Conservation (phyloP, 1,140 invertebrate species). For the Sycophila sp. region DNA sequence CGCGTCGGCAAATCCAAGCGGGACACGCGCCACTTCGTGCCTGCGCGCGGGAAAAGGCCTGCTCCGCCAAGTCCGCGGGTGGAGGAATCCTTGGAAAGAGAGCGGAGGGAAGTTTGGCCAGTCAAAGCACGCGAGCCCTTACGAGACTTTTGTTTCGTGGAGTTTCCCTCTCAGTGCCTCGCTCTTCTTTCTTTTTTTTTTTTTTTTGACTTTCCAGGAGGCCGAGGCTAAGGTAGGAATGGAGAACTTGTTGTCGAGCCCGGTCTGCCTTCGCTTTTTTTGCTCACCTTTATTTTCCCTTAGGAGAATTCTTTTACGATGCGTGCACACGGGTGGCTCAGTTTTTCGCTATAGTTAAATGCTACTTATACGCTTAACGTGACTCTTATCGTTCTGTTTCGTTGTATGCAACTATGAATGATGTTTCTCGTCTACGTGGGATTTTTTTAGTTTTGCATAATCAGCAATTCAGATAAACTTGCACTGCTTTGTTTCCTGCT, state of each 20-base stretch:
- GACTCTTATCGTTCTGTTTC: conserved; percentile 20
- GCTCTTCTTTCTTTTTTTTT: no score
- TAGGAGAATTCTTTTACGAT: conserved; percentile 19
- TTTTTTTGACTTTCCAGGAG: no score
- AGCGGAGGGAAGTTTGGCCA: conserved; percentile 15
- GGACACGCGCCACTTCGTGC: neutral
- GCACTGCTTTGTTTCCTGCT: no score
- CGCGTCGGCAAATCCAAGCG: conserved; percentile 21
- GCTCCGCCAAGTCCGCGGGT: neutral
- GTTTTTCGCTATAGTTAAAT: neutral
- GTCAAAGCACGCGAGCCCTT: conserved; percentile 28
- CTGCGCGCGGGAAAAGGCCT: neutral
- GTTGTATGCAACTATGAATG: neutral
- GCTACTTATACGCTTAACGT: neutral
- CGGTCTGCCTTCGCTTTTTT: neutral
- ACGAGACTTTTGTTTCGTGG: conserved; percentile 21
- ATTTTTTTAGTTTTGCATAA: no score
- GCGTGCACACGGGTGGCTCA: neutral
- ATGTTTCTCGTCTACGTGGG: neutral
- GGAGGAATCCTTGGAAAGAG: neutral
- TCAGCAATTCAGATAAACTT: no score
- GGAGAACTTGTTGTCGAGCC: neutral
- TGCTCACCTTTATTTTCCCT: conserved; percentile 10
- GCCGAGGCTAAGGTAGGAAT: neutral
- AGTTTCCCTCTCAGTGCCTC: neutral